These are phyloP conservation scores for Cercopithecus mona DNA, from an alignment of 2,113 vertebrate species.

Conservation along the genomic window DNA sequence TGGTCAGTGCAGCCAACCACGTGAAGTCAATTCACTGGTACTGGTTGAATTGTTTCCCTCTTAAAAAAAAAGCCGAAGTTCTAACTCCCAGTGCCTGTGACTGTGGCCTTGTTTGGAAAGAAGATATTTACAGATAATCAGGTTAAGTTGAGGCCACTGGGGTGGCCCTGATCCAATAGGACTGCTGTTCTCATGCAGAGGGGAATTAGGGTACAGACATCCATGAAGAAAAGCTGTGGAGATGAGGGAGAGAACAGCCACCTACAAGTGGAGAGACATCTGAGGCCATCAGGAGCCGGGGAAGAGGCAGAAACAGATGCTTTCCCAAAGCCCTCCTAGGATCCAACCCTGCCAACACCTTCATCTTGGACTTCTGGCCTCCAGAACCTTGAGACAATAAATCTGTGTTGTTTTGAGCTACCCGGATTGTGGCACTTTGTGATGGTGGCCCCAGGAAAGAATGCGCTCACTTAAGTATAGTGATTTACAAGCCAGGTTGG, in stretches of 20 bases:
- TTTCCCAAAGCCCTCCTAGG: not conserved
- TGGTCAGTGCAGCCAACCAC: no score
- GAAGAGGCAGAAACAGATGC: not conserved
- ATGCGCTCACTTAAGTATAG: not conserved
- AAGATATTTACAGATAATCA: not conserved
- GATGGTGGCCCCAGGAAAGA: accelerated
- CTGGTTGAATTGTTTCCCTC: not conserved
- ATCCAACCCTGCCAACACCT: no score
- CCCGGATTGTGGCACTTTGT: accelerated
- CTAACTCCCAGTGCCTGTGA: not conserved
- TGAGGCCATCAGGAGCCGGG: accelerated
- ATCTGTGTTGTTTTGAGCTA: not conserved
- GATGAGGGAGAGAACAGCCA: accelerated
- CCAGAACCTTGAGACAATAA: accelerated
- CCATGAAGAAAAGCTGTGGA: accelerated
- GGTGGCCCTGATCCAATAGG: not conserved
- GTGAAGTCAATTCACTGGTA: no score
- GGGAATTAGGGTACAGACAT: not conserved
- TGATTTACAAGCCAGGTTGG: no score
- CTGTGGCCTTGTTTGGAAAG: not conserved
- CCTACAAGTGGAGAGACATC: accelerated
- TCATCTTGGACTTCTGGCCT: no score
- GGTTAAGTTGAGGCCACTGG: no score
- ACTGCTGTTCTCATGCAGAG: accelerated
- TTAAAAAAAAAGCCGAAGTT: accelerated